Evolutionary conservation across 2,888 invertebrate genomes (phyloP), one percentile per base, ranked within the genome.

Genomic region (Rhyacophila evoluta): DNA sequence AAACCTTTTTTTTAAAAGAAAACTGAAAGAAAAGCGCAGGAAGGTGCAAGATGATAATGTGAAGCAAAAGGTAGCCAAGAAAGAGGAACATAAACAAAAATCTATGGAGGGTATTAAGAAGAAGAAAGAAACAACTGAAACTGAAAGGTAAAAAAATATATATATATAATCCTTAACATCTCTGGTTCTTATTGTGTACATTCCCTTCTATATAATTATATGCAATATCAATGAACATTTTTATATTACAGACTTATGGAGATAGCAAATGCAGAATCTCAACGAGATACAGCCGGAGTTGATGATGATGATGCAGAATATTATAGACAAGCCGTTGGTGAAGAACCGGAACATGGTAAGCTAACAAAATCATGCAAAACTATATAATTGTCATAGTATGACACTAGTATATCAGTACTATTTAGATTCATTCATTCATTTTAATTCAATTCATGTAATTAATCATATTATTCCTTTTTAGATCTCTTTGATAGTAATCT

Each of bases 291-390:
- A 75, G 86, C 86, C 15, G 86, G 86, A 19, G 87, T 86, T 0
- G 87, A 88, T 39, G 95, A 95, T 75, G 93, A 95, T 84, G 96
- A 97, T 87, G 93, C 92, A 0, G 93, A 94, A 82, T 97, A 97
- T 88, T 97, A 95, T 86, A 90, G 93, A 82, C 90, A 95, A 83
- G 97, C 97, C 90, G 95, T 97, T 25, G 97, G 97, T 36, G 93
- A 94, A 83, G 95, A 95, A 84, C 97, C 97, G 0, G 97, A 97
- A 82, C 91, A 93, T 90, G 96, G 94, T 94, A 87, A 83, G 55
- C 12, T 55, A 8, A 12, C n/a, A n/a, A n/a, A n/a, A n/a, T n/a
- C n/a, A n/a, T n/a, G n/a, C n/a, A n/a, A n/a, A n/a, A n/a, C n/a
- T n/a, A n/a, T n/a, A n/a, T n/a, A n/a, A n/a, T n/a, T n/a, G n/a